A percentile compares a stretch with the other conserved stretches of the same genome.
Conservation (phyloP, 1,140 invertebrate species). For the Drosophila sproati region DNA sequence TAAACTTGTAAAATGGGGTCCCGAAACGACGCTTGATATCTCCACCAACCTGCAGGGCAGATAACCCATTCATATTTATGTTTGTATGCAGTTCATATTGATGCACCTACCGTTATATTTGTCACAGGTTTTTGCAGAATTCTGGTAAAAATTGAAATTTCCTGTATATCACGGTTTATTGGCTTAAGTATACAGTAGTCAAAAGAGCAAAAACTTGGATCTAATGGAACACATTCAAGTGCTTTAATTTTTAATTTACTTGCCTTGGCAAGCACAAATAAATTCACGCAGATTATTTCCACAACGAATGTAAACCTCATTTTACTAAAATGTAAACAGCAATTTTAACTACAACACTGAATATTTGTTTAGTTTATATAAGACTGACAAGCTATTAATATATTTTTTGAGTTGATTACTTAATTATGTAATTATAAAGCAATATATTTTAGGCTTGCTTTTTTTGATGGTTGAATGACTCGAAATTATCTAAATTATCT, state of each 20-base stretch:
- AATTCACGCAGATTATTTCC: neutral
- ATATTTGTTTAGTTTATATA: neutral
- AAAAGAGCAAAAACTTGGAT: constrained; percentile 8
- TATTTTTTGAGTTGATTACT: too few relatives aligned
- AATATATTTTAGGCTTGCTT: neutral
- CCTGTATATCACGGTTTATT: constrained; percentile 15
- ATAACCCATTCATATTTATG: neutral
- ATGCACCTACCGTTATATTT: constrained; percentile 35
- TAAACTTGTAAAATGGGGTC: neutral
- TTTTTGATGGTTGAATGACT: too few relatives aligned
- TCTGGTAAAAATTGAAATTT: constrained; percentile 20
- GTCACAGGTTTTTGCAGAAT: constrained; percentile 18
- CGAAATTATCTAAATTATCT: too few relatives aligned
- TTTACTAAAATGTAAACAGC: neutral
- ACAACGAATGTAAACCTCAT: neutral
- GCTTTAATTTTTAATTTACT: neutral
- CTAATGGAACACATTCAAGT: constrained; percentile 16
- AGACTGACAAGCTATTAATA: too few relatives aligned
- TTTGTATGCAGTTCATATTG: neutral
- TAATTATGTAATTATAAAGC: neutral
- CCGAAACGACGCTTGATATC: neutral
- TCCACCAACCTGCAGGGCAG: neutral
- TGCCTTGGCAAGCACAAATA: neutral
- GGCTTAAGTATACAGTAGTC: constrained; percentile 30
- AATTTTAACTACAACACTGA: neutral